These are phyloP conservation scores for Cossypha caffra DNA, from an alignment of 2,797 vertebrate species.

Conservation along the genomic window DNA sequence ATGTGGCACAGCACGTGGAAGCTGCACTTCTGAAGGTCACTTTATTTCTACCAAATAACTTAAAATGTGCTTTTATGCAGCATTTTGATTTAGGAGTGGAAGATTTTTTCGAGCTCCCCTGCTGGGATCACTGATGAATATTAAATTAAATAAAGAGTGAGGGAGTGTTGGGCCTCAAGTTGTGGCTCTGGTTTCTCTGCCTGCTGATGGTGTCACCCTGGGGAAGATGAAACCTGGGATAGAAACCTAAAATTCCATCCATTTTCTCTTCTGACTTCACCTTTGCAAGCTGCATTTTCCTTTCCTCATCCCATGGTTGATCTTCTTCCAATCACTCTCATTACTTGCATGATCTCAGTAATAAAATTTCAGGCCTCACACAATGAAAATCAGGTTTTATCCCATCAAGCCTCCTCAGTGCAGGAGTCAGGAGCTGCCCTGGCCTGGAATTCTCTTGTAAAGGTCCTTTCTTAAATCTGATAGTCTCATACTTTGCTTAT, in stretches of 20 bases:
- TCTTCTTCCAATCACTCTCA: background rate
- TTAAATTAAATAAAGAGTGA: background rate
- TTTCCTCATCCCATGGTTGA: background rate
- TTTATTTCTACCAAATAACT: constrained; percentile 28
- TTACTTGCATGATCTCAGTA: background rate
- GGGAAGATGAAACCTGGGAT: background rate
- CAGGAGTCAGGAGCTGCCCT: background rate
- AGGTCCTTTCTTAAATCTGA: background rate
- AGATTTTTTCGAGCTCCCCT: constrained; percentile 56
- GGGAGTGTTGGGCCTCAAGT: background rate
- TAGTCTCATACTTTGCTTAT: background rate
- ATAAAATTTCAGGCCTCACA: background rate
- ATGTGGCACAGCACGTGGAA: background rate
- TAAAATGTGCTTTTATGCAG: constrained; percentile 54
- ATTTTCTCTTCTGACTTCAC: background rate
- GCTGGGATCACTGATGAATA: constrained; percentile 61
- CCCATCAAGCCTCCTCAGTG: background rate
- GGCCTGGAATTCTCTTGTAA: background rate
- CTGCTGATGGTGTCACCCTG: background rate
- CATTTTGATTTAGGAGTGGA: constrained; percentile 54
- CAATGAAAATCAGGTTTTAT: background rate
- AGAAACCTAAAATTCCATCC: background rate
- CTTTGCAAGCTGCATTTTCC: rapidly evolving
- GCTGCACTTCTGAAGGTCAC: constrained; percentile 53
- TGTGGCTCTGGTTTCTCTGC: background rate